Percentiles rank a stretch among this genome's conserved stretches.
phyloP scores from a whole-genome alignment of 2,797 vertebrate genomes.

The Labeo calbasu region DNA sequence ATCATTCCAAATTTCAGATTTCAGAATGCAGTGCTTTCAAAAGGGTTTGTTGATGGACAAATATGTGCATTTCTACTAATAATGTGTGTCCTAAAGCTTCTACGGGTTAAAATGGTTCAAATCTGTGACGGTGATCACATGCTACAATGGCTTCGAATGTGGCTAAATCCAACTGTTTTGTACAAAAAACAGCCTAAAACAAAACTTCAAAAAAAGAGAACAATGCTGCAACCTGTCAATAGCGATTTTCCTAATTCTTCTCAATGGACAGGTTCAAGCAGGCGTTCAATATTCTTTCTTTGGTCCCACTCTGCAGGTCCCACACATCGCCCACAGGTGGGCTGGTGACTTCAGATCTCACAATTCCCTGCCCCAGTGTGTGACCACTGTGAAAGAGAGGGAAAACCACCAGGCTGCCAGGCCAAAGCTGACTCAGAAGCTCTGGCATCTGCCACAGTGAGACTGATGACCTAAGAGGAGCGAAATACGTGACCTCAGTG shows the following conservation, averaged over 20 bases:
- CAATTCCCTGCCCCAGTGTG: constrained; percentile 38
- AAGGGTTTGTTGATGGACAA: neutral
- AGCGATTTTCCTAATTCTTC: constrained; percentile 31
- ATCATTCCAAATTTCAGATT: neutral
- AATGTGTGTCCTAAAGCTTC: neutral
- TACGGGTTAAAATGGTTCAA: neutral
- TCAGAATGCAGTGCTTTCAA: neutral
- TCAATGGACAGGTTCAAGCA: constrained; percentile 40
- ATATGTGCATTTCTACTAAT: neutral
- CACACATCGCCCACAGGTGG: constrained; percentile 28
- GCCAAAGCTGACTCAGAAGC: constrained; percentile 69
- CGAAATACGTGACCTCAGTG: constrained; percentile 37
- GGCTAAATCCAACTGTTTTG: neutral
- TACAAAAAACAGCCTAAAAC: neutral
- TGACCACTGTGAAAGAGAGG: constrained; percentile 25
- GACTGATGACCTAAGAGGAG: constrained; percentile 69
- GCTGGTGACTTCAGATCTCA: constrained; percentile 29
- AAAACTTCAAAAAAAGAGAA: neutral
- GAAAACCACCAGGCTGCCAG: constrained; percentile 35
- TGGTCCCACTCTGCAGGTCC: constrained; percentile 35
- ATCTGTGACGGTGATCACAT: neutral
- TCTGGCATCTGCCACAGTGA: constrained; percentile 74
- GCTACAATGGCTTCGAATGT: neutral
- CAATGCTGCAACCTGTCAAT: constrained; percentile 37
- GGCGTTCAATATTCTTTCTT: constrained; percentile 30